A percentile compares a stretch with the other conserved stretches of the same genome.
phyloP scores from a whole-genome alignment of 2,888 invertebrate species.

The Dorcus parallelipipedus region DNA sequence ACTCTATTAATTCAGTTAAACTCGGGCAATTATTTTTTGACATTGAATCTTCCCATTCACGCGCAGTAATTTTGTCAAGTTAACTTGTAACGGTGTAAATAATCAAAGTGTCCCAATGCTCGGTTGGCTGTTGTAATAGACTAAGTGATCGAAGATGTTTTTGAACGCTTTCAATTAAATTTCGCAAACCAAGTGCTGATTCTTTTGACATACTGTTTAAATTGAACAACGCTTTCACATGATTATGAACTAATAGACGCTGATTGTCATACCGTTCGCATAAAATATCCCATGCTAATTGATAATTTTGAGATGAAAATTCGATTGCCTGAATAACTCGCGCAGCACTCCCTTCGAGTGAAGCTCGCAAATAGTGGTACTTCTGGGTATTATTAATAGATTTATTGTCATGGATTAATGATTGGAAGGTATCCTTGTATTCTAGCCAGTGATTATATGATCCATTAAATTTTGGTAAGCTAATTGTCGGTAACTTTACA shows the following conservation, averaged over 20 bases:
- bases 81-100: constrained; percentile 8
- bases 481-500: background rate
- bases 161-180: constrained; percentile 3
- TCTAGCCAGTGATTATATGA: background rate
- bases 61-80: constrained; percentile 4
- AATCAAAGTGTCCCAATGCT: constrained; percentile 11
- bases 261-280: constrained; percentile 12
- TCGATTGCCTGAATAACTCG: constrained; percentile 14
- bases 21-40: constrained; percentile 1
- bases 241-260: constrained; percentile 18
- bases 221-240: constrained; percentile 19
- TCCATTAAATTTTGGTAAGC: background rate
- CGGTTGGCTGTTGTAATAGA: background rate
- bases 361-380: background rate
- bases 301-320: constrained; percentile 20
- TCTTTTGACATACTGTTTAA: constrained; percentile 5
- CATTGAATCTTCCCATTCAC: constrained; percentile 9
- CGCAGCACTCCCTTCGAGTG: constrained; percentile 1
- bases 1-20: constrained; percentile 1
- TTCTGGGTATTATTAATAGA: background rate
- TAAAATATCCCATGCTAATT: constrained; percentile 22
- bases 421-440: background rate
- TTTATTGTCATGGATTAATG: background rate
- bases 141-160: constrained; percentile 10
- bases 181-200: background rate